These are phyloP conservation scores for Nilaparvata lugens DNA, from an alignment of 1,140 invertebrate species.

Conservation along the genomic window DNA sequence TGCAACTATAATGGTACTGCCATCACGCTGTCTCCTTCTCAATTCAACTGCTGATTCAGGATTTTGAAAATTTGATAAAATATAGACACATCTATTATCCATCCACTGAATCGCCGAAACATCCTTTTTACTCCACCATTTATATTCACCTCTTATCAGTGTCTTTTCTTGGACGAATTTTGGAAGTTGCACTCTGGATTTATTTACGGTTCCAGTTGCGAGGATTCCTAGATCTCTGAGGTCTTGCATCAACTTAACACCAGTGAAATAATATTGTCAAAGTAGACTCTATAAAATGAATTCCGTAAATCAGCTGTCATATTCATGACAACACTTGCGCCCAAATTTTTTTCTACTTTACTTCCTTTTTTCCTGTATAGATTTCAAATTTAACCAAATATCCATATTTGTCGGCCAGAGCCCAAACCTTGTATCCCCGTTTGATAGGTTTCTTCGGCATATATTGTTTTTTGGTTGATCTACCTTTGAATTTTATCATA, in stretches of 20 bases:
- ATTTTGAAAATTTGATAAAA: conserved; percentile 18
- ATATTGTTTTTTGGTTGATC: conserved; percentile 25
- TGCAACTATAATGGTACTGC: conserved; percentile 15
- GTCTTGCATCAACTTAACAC: conserved; percentile 19
- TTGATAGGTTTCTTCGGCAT: conserved; percentile 23
- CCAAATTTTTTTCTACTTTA: conserved; percentile 11
- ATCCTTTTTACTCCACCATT: conserved; percentile 18
- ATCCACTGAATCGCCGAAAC: conserved; percentile 7
- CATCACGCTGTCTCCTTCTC: conserved; percentile 18
- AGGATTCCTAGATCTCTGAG: conserved; percentile 17
- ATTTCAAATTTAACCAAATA: conserved; percentile 21
- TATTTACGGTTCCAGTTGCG: conserved; percentile 25
- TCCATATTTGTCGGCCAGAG: conserved; percentile 9
- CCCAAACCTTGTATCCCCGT: conserved; percentile 25
- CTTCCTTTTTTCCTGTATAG: conserved; percentile 20
- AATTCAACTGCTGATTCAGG: background rate
- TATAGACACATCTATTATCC: conserved; percentile 5
- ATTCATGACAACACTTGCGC: conserved; percentile 21
- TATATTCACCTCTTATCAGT: conserved; percentile 23
- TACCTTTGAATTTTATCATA: conserved; percentile 29
- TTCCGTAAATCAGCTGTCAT: background rate
- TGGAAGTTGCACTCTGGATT: conserved; percentile 19
- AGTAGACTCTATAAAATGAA: conserved; percentile 22
- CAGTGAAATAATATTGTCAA: conserved; percentile 29
- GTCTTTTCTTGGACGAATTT: conserved; percentile 12